phyloP scores from a whole-genome alignment of 2,797 vertebrate species.

The Chelon labrosus region DNA sequence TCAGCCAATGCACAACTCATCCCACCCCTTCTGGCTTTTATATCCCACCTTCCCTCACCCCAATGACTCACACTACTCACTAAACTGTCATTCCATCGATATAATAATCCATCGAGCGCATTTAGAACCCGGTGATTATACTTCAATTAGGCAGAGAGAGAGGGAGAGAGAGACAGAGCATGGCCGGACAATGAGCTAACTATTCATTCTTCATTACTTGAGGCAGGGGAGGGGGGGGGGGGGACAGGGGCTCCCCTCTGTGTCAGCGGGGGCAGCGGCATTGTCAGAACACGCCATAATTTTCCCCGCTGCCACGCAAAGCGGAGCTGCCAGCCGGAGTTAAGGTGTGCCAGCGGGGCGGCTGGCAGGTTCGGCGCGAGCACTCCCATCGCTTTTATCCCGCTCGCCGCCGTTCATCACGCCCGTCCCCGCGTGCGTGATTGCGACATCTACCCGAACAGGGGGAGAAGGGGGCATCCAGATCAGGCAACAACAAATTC shows the following conservation, averaged over 20 bases:
- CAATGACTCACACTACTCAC: conserved; percentile 45
- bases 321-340: conserved; percentile 66
- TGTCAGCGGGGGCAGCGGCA: conserved; percentile 68
- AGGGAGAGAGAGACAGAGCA: conserved; percentile 37
- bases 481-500: conserved; percentile 71
- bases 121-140: conserved; percentile 61
- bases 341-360: conserved; percentile 63
- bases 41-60: conserved; percentile 22
- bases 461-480: conserved; percentile 56
- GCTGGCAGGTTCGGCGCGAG: conserved; percentile 65
- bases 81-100: conserved; percentile 43
- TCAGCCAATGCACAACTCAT: conserved; percentile 10
- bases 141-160: conserved; percentile 43
- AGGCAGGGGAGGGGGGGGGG: conserved; percentile 5
- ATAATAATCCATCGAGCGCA: conserved; percentile 51
- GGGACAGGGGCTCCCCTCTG: conserved; percentile 62
- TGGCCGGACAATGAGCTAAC: conserved; percentile 71
- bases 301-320: conserved; percentile 62
- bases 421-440: conserved; percentile 45
- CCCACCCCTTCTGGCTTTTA: conserved; percentile 11
- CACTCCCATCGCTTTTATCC: conserved; percentile 56
- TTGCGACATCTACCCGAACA: conserved; percentile 60
- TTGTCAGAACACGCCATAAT: conserved; percentile 77
- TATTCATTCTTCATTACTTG: conserved; percentile 74
- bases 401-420: conserved; percentile 60